Evolutionary conservation across 2,797 vertebrate genomes (phyloP).

Genomic region (Prionace glauca): DNA sequence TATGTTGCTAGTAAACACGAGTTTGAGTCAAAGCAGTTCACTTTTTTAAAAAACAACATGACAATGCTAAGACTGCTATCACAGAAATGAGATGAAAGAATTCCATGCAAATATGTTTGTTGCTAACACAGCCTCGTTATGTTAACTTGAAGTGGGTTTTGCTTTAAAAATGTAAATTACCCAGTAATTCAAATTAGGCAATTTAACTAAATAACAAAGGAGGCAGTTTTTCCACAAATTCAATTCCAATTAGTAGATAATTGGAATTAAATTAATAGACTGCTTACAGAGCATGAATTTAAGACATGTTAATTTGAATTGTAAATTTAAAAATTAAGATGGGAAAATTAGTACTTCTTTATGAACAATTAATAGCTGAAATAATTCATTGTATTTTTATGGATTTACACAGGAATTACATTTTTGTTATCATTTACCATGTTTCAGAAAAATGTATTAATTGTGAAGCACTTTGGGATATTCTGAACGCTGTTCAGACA

Average conservation of each 20-base stretch:
- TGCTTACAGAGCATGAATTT: slow-evolving; percentile 4
- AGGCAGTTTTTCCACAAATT: slow-evolving; percentile 1
- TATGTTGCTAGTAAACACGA: not conserved
- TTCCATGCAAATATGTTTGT: not conserved
- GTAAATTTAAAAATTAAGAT: slow-evolving; percentile 23
- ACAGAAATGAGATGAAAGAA: not conserved
- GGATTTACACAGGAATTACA: not conserved
- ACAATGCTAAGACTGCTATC: not conserved
- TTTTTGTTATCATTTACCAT: not conserved
- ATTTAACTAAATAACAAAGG: not conserved
- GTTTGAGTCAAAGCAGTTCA: not conserved
- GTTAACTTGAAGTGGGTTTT: slow-evolving; percentile 7
- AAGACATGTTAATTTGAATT: slow-evolving; percentile 12
- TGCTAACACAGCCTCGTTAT: not conserved
- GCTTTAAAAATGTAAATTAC: slow-evolving; percentile 26
- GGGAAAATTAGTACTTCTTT: not conserved
- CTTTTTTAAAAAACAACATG: not conserved
- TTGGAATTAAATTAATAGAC: slow-evolving; percentile 22
- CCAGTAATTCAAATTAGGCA: slow-evolving; percentile 24
- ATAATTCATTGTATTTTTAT: not conserved
- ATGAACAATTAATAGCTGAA: not conserved
- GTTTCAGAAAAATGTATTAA: not conserved
- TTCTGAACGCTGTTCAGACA: not conserved
- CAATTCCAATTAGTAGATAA: slow-evolving; percentile 14
- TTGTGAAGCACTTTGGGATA: not conserved